These are phyloP conservation scores for Tenthredo distinguenda DNA, from an alignment of 2,888 invertebrate species.

Conservation along the genomic window DNA sequence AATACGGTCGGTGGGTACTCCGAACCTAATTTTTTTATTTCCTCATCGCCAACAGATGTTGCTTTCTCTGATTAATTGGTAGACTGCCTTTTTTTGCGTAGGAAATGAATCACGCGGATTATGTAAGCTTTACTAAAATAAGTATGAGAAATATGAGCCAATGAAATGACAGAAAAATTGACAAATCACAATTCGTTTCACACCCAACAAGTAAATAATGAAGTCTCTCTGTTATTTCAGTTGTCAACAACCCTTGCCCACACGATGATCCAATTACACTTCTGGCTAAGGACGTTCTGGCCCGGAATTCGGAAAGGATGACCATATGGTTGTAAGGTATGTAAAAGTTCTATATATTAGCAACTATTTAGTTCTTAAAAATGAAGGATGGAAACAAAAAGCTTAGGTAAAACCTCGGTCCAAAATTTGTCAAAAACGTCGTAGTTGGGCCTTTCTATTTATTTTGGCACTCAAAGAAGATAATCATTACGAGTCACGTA, in stretches of 20 bases:
- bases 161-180: background rate
- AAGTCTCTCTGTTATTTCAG: background rate
- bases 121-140: slow-evolving; percentile 14
- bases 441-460: background rate
- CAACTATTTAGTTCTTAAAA: background rate
- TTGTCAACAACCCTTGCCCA: background rate
- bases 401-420: background rate
- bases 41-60: background rate
- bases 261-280: background rate
- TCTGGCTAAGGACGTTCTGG: background rate
- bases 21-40: background rate
- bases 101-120: slow-evolving; percentile 4
- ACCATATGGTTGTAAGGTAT: background rate
- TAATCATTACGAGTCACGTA: background rate
- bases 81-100: background rate
- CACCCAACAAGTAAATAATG: background rate
- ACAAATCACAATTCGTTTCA: background rate
- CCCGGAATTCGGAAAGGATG: background rate
- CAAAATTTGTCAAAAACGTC: background rate
- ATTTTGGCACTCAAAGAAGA: background rate
- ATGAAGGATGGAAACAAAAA: background rate
- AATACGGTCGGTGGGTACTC: background rate
- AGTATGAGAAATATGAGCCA: background rate
- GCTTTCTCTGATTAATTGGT: background rate
- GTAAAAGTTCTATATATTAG: background rate